Conservation (phyloP, 2,797 vertebrate species). For the Lindbergichthys nudifrons region DNA sequence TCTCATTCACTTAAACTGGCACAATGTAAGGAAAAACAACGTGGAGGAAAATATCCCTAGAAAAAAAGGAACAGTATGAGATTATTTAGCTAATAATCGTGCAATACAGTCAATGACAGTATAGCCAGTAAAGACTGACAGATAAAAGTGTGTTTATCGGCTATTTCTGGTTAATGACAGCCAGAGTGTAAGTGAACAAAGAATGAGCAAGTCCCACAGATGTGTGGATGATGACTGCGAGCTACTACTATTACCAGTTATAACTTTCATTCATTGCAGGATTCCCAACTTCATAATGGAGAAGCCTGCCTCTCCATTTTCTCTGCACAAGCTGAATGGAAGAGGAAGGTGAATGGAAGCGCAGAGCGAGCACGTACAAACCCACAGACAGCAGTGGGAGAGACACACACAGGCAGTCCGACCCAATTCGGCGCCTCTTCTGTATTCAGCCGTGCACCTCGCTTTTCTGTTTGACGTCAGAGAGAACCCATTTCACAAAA, state of each 20-base stretch:
- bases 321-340: conserved; percentile 73
- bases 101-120: not conserved
- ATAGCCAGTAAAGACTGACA: not conserved
- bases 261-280: conserved; percentile 53
- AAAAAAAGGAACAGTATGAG: not conserved
- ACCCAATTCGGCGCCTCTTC: conserved; percentile 76
- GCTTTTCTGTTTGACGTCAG: conserved; percentile 72
- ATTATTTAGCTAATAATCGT: not conserved
- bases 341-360: conserved; percentile 73
- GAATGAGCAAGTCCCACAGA: conserved; percentile 19
- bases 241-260: conserved; percentile 24
- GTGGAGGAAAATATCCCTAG: not conserved
- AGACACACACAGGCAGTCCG: conserved; percentile 55
- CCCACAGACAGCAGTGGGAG: conserved; percentile 68
- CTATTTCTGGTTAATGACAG: conserved; percentile 9
- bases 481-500: conserved; percentile 73
- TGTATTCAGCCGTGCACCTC: conserved; percentile 64
- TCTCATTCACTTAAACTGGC: not conserved
- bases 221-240: conserved; percentile 11
- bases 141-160: not conserved
- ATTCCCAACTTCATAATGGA: conserved; percentile 53
- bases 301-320: conserved; percentile 55
- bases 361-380: conserved; percentile 53
- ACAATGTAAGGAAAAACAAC: not conserved
- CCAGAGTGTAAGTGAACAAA: not conserved